Conservation (phyloP, 2,113 vertebrate genomes). For the Chionomys nivalis region DNA sequence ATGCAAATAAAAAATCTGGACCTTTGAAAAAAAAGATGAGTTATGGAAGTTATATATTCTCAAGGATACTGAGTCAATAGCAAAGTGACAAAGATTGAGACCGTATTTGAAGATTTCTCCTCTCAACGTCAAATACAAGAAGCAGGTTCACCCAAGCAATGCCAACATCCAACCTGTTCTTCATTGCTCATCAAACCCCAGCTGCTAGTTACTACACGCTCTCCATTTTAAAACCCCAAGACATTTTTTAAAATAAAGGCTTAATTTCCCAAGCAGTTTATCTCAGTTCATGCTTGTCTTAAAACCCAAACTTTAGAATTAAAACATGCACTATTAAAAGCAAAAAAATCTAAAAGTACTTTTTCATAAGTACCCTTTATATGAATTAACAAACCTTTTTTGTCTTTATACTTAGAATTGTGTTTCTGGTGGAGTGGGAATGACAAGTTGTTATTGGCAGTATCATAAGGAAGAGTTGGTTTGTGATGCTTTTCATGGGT, state of each 20-base stretch:
- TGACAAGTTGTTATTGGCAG: not conserved
- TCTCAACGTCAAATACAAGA: not conserved
- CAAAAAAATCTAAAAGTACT: slow-evolving; percentile 16
- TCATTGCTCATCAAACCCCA: not conserved
- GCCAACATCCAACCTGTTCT: not conserved
- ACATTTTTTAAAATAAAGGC: not conserved
- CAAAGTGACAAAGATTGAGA: too few relatives aligned
- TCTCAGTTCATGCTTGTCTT: slow-evolving; percentile 29
- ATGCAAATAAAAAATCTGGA: too few relatives aligned
- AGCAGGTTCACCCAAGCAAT: not conserved
- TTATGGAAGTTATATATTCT: too few relatives aligned
- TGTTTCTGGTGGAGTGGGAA: not conserved
- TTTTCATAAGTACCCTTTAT: slow-evolving; percentile 9
- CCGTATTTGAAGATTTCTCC: not conserved
- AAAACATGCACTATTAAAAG: not conserved
- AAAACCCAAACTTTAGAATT: slow-evolving; percentile 26
- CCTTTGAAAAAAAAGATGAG: too few relatives aligned
- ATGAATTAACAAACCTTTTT: not conserved
- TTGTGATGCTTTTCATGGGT: not conserved
- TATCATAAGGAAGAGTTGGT: not conserved
- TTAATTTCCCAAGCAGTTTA: slow-evolving; percentile 28
- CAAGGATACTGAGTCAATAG: too few relatives aligned
- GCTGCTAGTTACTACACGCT: not conserved
- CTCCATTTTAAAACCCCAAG: not conserved
- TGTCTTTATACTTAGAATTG: slow-evolving; percentile 40